Base-by-base conservation (phyloP, 2,888 invertebrate genomes). In the Drosophila recens region DNA sequence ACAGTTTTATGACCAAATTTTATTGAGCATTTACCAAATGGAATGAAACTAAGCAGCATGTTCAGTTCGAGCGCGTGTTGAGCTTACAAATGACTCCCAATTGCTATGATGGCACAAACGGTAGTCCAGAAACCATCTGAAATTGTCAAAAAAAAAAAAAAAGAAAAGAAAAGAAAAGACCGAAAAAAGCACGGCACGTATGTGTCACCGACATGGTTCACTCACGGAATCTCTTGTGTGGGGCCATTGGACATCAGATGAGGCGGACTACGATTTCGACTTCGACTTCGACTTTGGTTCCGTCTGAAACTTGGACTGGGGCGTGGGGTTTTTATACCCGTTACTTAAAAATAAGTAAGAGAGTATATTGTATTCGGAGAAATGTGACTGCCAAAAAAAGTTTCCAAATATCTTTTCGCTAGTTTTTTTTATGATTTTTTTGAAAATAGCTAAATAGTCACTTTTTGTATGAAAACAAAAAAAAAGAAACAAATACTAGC, bases 11-110 rank as follows among this genome's bases (percentile, higher is more conserved):
- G 79, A 75, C 64, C 84, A 64, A 87, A 84, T 87, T 84, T 84
- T 75, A 87, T 87, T 79, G 75, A 84, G 77, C 70, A 75, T 72
- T 87, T 84, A 78, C 86, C 83, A 79, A 87, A 81, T 73, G 43
- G 20, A 59, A 54, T 43, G 67, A 57, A 64, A 57, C 38, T 40
- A 56, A n/a, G 46, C n/a, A 45, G 43, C 70, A 46, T 63, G 73
- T 73, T 54, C 72, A 23, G 38, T 36, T 54, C 20, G 13, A 63
- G 58, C 84, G 80, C 84, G 87, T 85, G 84, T 66, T 51, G 45
- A 57, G 80, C 78, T 74, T 82, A 75, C 84, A 82, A 87, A 82
- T 84, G 69, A 67, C 61, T 49, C 40, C 64, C 77, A 77, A 73
- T 69, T 66, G 72, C 43, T 51, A 23, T n/a, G 61, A 52, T 61